Base-by-base conservation (phyloP, 2,113 vertebrate genomes). In the Desmodus rotundus region DNA sequence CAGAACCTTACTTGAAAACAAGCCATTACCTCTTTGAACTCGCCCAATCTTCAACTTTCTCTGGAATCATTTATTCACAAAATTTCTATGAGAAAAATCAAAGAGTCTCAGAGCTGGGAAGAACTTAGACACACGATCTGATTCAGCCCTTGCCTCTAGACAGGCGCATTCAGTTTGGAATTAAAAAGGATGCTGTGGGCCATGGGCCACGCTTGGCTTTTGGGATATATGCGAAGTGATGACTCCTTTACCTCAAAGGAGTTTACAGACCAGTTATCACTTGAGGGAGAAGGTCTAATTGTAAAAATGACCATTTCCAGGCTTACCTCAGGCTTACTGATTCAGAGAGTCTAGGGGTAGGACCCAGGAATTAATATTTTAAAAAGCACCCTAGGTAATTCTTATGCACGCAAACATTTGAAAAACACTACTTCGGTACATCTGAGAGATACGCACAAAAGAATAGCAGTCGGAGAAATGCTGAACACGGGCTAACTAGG, bases 21-120 rank as follows among this genome's bases (percentile, higher is more conserved):
- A 91, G 22, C 14, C 22, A 87, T 65, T 45, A 88, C 20, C 45
- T 91, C 77, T 86, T 95, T 80, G 4, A 90, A 87, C 13, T 85
- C 47, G 78, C 19, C 4, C 24, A 81, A 65, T 89, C 86, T 89
- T 72, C 86, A 89, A 84, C 33, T 43, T 86, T 84, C 95, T 94
- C 56, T 80, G 72, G 70, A 77, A 84, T 67, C 68, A 86, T 26
- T 15, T 87, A 89, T 26, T 78, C 63, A 67, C 63, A 94, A 93
- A 96, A 94, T 63, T 86, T 95, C 76, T 77, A 41, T 58, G 47
- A 72, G 13, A 67, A 91, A 89, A 86, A 83, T 63, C 16, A 82
- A 38, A 85, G 89, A 80, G 78, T 89, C 45, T 47, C 65, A 87
- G 76, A 94, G 7, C 14, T 52, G 17, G 50, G 26, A 89, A 87